Percentiles rank a stretch among this genome's conserved stretches.
Evolutionary conservation across 1,140 invertebrate species (phyloP).

Genomic region (Tetranychus urticae): DNA sequence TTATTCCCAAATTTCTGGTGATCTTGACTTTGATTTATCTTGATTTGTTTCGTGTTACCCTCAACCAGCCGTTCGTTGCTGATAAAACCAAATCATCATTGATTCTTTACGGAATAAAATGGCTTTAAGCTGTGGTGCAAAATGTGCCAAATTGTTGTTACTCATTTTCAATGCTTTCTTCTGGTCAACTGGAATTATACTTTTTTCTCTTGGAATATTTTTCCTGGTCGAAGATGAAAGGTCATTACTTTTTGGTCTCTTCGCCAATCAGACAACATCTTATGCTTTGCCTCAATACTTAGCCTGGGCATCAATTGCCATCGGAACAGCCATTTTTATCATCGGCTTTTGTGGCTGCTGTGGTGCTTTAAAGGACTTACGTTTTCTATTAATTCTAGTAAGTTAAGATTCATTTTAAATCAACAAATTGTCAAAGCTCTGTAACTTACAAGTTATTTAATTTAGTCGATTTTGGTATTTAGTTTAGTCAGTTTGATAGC

Average conservation of each 20-base stretch:
- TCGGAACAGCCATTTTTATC: slow-evolving; percentile 25
- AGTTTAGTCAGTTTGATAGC: no score
- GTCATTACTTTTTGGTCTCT: slow-evolving; percentile 24
- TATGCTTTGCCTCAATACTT: slow-evolving; percentile 23
- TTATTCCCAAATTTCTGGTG: no score
- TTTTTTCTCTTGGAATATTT: slow-evolving; percentile 25
- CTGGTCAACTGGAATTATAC: slow-evolving; percentile 27
- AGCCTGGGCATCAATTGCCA: slow-evolving; percentile 24
- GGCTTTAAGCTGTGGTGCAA: slow-evolving; percentile 15
- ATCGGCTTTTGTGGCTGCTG: slow-evolving; percentile 30
- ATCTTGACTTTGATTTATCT: no score
- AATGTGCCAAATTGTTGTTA: slow-evolving; percentile 25
- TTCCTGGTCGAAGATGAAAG: slow-evolving; percentile 26
- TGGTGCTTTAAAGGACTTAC: slow-evolving; percentile 24
- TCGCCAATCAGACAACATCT: slow-evolving; percentile 18
- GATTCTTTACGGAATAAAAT: background rate
- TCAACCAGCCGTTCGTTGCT: no score
- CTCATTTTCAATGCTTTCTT: slow-evolving; percentile 28
- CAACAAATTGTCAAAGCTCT: no score
- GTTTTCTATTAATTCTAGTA: slow-evolving; percentile 26
- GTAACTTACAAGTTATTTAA: no score
- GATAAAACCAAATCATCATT: no score
- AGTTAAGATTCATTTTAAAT: slow-evolving; percentile 12
- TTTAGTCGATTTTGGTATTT: no score
- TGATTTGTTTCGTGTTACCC: no score